Percentiles rank a stretch among this genome's conserved stretches.
These are phyloP conservation scores for Ciconia maguari DNA, from an alignment of 2,113 vertebrate species.

Conservation along the genomic window DNA sequence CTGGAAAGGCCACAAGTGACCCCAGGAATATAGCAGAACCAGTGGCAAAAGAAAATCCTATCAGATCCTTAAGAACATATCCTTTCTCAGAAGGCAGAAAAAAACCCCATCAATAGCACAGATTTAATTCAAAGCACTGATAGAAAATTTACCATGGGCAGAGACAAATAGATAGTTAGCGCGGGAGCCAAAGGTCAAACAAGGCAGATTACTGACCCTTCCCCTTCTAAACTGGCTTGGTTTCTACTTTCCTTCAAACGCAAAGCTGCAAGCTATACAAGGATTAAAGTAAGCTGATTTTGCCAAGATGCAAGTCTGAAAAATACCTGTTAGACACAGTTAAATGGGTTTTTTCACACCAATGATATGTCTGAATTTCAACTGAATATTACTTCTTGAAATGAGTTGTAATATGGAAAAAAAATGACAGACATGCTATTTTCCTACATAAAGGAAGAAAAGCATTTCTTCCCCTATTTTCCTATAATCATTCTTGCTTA, in stretches of 20 bases:
- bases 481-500: neutral
- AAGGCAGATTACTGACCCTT: neutral
- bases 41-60: neutral
- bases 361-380: neutral
- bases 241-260: neutral
- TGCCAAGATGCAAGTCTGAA: neutral
- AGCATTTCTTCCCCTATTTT: neutral
- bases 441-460: neutral
- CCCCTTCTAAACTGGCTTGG: neutral
- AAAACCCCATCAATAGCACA: neutral
- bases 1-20: neutral
- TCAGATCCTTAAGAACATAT: neutral
- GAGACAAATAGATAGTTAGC: neutral
- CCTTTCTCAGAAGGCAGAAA: neutral
- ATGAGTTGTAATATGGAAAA: neutral
- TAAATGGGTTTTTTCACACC: neutral
- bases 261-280: neutral
- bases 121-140: neutral
- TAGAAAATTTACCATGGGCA: neutral
- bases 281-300: neutral
- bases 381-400: neutral
- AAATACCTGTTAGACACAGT: neutral
- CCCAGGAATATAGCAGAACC: neutral
- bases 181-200: neutral
- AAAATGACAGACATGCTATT: neutral